phyloP scores from a whole-genome alignment of 2,797 vertebrate species.

The Poecile montanus region DNA sequence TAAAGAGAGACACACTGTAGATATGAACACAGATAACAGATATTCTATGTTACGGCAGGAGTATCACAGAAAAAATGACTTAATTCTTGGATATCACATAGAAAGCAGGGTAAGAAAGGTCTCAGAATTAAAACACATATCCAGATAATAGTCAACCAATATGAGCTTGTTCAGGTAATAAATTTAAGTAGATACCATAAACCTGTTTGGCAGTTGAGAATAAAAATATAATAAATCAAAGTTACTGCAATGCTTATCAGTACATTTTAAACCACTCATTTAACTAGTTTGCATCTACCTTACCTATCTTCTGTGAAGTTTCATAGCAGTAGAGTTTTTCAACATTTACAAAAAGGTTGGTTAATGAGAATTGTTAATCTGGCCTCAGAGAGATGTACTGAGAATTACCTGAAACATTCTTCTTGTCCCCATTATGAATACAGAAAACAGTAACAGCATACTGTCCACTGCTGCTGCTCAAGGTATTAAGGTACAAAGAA shows the following conservation, averaged over 20 bases:
- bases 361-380: neutral
- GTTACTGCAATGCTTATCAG: neutral
- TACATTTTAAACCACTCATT: neutral
- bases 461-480: neutral
- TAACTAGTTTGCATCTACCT: neutral
- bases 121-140: neutral
- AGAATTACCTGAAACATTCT: neutral
- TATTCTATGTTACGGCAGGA: neutral
- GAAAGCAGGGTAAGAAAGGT: neutral
- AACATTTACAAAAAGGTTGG: neutral
- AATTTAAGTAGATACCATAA: neutral
- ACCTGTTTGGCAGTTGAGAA: neutral
- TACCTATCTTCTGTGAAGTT: neutral
- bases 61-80: neutral
- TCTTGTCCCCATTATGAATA: neutral
- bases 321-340: neutral
- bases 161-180: neutral
- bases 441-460: neutral
- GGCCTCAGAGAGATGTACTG: neutral
- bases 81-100: neutral
- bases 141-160: neutral
- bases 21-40: neutral
- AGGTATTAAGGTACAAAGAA: neutral
- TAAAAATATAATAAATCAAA: neutral
- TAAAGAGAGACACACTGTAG: neutral